Conservation (phyloP, 1,140 invertebrate genomes). For the Drosophila nebulosa region DNA sequence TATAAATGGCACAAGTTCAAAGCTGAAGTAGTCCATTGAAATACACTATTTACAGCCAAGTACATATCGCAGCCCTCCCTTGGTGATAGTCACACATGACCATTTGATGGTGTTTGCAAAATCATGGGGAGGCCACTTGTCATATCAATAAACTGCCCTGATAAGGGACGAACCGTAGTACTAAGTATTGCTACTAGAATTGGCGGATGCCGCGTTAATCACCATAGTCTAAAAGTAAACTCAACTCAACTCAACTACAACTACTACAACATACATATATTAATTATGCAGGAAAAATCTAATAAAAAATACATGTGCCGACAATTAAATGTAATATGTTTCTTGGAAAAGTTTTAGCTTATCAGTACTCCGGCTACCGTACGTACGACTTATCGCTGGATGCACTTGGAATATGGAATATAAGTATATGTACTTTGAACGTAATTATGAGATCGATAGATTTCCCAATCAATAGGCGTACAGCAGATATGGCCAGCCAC, state of each 20-base stretch:
- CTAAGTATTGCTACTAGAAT: too few relatives aligned
- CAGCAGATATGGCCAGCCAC: slow-evolving; percentile 27
- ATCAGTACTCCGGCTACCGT: slow-evolving; percentile 37
- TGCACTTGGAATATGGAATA: slow-evolving; percentile 13
- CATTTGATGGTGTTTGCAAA: neutral
- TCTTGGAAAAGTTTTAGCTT: slow-evolving; percentile 23
- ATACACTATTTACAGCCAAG: neutral
- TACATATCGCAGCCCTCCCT: neutral
- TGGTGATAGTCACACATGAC: neutral
- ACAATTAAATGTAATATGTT: slow-evolving; percentile 42
- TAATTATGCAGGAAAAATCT: slow-evolving; percentile 20
- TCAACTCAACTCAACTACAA: too few relatives aligned
- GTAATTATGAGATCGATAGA: slow-evolving; percentile 20
- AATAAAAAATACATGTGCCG: slow-evolving; percentile 47
- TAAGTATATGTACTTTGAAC: slow-evolving; percentile 37
- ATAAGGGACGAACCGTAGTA: neutral
- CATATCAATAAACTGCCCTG: neutral
- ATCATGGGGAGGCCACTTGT: neutral
- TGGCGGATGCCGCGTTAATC: neutral
- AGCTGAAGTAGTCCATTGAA: neutral
- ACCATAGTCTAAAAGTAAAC: neutral
- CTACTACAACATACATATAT: too few relatives aligned
- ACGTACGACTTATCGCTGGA: slow-evolving; percentile 36
- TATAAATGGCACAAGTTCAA: slow-evolving; percentile 10
- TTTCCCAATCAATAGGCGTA: slow-evolving; percentile 53